Percentiles rank a stretch among this genome's conserved stretches.
Conservation (phyloP, 2,888 invertebrate species). For the Prenolepis imparis region DNA sequence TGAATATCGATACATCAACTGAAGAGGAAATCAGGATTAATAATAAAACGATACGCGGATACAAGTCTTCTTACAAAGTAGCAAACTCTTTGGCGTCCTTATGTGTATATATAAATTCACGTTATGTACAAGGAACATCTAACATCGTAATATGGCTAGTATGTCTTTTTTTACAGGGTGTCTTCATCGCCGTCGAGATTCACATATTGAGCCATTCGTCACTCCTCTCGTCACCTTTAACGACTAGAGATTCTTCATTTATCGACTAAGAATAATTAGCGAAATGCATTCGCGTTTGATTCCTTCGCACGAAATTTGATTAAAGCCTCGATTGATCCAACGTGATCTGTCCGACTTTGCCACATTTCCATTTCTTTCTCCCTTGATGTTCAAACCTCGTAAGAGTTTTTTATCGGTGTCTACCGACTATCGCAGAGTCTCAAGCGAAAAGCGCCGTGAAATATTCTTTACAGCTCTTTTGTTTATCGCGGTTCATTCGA, state of each 20-base stretch:
- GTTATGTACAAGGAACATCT: constrained; percentile 84
- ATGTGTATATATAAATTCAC: constrained; percentile 80
- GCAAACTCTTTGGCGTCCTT: constrained; percentile 79
- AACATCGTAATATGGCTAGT: constrained; percentile 80
- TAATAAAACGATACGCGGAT: constrained; percentile 69
- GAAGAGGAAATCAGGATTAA: constrained; percentile 51
- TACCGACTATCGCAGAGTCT: constrained; percentile 23
- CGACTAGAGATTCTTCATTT: constrained; percentile 72
- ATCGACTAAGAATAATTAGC: constrained; percentile 64
- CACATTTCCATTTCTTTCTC: not conserved
- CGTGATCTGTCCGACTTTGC: constrained; percentile 1
- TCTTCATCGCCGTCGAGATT: constrained; percentile 72
- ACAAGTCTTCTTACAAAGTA: constrained; percentile 77
- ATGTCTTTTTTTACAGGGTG: constrained; percentile 76
- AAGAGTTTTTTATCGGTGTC: not conserved
- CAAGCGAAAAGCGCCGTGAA: not conserved
- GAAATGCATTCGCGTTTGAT: constrained; percentile 62
- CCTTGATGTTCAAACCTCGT: not conserved
- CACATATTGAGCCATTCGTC: constrained; percentile 66
- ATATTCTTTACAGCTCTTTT: constrained; percentile 2
- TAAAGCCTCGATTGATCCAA: constrained; percentile 60
- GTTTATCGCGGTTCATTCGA: not conserved
- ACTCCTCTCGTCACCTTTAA: constrained; percentile 56
- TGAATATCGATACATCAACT: constrained; percentile 52
- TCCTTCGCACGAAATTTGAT: constrained; percentile 57